Evolutionary conservation across 2,888 invertebrate species (phyloP).

Genomic region (Aporophyla nigra): DNA sequence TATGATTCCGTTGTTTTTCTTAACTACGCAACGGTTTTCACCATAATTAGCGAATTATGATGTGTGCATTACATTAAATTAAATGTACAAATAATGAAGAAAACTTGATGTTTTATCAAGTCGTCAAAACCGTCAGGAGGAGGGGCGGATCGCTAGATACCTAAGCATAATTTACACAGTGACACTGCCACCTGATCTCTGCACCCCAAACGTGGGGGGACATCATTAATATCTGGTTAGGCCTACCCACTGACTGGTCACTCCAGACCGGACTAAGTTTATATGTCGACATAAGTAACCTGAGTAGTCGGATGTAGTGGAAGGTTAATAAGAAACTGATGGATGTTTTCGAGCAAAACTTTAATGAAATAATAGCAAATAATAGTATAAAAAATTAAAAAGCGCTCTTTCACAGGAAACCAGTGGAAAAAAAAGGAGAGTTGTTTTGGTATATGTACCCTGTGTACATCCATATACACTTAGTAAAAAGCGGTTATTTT

Average conservation of each 20-base stretch:
- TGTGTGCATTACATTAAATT: neutral
- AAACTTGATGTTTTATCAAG: neutral
- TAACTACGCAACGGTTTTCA: neutral
- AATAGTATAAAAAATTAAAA: too few species aligned
- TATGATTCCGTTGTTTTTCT: neutral
- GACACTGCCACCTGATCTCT: neutral
- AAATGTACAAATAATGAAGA: neutral
- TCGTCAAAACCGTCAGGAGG: neutral
- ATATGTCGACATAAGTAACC: neutral
- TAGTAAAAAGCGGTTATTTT: too few species aligned
- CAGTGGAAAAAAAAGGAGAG: too few species aligned
- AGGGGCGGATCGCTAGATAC: neutral
- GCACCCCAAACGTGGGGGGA: neutral
- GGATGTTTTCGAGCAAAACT: too few species aligned
- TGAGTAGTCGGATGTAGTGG: too few species aligned
- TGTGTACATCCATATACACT: too few species aligned
- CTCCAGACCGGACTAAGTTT: neutral
- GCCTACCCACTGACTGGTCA: neutral
- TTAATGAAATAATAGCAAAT: too few species aligned
- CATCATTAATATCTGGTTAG: constrained; percentile 2
- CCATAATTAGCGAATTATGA: too few species aligned
- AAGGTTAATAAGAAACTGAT: too few species aligned
- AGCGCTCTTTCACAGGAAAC: too few species aligned
- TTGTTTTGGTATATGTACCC: too few species aligned
- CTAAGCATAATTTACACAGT: neutral